phyloP scores from a whole-genome alignment of 2,113 vertebrate species.

The Lates calcarifer region DNA sequence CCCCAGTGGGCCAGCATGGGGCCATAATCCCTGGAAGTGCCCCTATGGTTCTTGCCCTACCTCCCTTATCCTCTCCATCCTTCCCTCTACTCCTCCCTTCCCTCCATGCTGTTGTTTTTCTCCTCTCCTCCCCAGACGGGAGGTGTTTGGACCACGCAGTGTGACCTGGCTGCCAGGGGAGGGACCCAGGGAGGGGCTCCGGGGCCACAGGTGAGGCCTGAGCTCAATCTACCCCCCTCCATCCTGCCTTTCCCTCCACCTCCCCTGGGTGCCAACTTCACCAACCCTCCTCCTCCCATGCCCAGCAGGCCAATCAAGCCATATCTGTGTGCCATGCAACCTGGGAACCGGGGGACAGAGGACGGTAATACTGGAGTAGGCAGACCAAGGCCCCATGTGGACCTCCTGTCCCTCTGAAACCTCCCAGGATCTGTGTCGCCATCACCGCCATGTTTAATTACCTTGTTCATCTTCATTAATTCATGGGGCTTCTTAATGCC shows the following conservation, averaged over 20 bases:
- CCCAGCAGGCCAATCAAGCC: constrained; percentile 96
- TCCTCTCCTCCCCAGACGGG: constrained; percentile 74
- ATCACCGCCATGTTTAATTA: constrained; percentile 93
- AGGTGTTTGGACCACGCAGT: constrained; percentile 85
- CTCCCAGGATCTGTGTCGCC: constrained; percentile 91
- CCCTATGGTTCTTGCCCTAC: constrained; percentile 78
- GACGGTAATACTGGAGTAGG: constrained; percentile 44
- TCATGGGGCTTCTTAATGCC: constrained; percentile 89
- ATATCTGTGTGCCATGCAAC: constrained; percentile 86
- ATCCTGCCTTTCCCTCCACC: constrained; percentile 66
- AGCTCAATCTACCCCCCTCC: constrained; percentile 81
- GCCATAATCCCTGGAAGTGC: constrained; percentile 87
- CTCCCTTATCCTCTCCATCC: constrained; percentile 73
- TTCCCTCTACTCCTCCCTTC: constrained; percentile 75
- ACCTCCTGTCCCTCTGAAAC: constrained; percentile 89
- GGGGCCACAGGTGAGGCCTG: constrained; percentile 92
- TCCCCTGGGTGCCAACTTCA: constrained; percentile 79
- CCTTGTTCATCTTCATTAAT: constrained; percentile 94
- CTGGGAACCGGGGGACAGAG: constrained; percentile 76
- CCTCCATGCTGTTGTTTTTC: constrained; percentile 81
- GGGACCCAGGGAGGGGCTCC: constrained; percentile 81
- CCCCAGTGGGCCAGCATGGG: constrained; percentile 82
- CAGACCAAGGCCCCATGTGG: constrained; percentile 79
- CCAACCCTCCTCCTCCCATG: constrained; percentile 78
- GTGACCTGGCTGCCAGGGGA: constrained; percentile 89